Evolutionary conservation across 2,888 invertebrate species (phyloP).

Genomic region (Eupithecia insigniata): DNA sequence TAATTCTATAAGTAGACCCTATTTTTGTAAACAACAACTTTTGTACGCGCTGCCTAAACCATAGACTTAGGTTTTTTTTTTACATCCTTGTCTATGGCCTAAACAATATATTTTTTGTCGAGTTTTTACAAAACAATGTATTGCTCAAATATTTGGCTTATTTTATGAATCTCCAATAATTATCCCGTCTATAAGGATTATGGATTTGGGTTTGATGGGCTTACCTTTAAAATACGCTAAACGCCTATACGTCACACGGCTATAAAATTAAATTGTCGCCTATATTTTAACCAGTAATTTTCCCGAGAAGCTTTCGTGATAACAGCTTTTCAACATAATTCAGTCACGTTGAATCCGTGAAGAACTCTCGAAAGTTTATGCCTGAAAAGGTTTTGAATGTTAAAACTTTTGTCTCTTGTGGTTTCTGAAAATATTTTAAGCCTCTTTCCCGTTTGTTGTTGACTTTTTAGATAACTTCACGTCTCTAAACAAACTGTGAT

Average conservation of each 20-base stretch:
- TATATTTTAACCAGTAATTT: background rate
- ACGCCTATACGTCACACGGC: background rate
- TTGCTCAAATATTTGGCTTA: background rate
- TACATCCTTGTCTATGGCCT: no score
- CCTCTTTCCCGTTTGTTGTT: constrained; percentile 29
- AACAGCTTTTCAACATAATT: constrained; percentile 6
- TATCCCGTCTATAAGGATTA: background rate
- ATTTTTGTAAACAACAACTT: background rate
- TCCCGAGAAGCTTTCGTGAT: background rate
- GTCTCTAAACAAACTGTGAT: background rate
- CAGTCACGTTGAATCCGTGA: constrained; percentile 34
- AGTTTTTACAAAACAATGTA: no score
- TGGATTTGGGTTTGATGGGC: background rate
- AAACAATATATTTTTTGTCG: no score
- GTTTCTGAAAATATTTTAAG: constrained; percentile 40
- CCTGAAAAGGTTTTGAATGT: constrained; percentile 39
- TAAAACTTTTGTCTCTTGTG: constrained; percentile 43
- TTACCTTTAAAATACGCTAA: background rate
- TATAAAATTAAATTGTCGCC: constrained; percentile 3
- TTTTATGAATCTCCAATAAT: background rate
- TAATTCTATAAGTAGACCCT: no score
- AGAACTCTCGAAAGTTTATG: constrained; percentile 38
- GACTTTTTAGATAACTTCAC: constrained; percentile 12
- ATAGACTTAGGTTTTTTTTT: background rate
- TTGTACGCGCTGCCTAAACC: background rate